phyloP scores from a whole-genome alignment of 2,888 invertebrate species.

The Endomychus coccineus region DNA sequence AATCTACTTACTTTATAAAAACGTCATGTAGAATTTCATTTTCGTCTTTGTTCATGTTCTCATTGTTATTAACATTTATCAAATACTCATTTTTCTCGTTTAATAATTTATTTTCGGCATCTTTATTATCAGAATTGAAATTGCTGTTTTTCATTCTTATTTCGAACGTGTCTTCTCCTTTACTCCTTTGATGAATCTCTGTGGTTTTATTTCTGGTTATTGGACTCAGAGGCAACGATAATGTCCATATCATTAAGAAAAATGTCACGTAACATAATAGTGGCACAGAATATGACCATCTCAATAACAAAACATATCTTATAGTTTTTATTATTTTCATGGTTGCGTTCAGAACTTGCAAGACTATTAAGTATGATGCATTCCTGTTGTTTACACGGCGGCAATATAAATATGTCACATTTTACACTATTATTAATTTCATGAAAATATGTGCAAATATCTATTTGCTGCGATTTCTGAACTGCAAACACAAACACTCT shows the following conservation, averaged over 20 bases:
- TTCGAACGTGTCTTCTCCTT: slow-evolving; percentile 36
- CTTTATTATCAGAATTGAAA: slow-evolving; percentile 46
- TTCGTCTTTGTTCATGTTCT: slow-evolving; percentile 36
- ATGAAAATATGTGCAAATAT: too few species aligned
- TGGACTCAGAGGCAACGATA: slow-evolving; percentile 44
- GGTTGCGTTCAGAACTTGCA: too few species aligned
- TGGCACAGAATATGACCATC: slow-evolving; percentile 51
- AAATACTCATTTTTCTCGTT: slow-evolving; percentile 48
- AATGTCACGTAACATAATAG: slow-evolving; percentile 50
- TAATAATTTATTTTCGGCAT: slow-evolving; percentile 42
- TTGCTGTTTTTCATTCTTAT: slow-evolving; percentile 45
- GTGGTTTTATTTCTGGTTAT: slow-evolving; percentile 27
- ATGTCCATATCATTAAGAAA: slow-evolving; percentile 47
- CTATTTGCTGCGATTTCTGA: too few species aligned
- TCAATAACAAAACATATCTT: slow-evolving; percentile 31
- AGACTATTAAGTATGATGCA: too few species aligned
- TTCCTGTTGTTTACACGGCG: too few species aligned
- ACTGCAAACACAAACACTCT: too few species aligned
- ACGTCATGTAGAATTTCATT: slow-evolving; percentile 39
- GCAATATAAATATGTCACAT: too few species aligned
- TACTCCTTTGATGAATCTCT: slow-evolving; percentile 24
- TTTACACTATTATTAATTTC: too few species aligned
- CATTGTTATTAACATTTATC: slow-evolving; percentile 37
- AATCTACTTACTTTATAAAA: slow-evolving; percentile 39
- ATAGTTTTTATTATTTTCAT: slow-evolving; percentile 13